Base-by-base conservation (phyloP, 1,140 invertebrate genomes). In the Drosophila pruinosa region DNA sequence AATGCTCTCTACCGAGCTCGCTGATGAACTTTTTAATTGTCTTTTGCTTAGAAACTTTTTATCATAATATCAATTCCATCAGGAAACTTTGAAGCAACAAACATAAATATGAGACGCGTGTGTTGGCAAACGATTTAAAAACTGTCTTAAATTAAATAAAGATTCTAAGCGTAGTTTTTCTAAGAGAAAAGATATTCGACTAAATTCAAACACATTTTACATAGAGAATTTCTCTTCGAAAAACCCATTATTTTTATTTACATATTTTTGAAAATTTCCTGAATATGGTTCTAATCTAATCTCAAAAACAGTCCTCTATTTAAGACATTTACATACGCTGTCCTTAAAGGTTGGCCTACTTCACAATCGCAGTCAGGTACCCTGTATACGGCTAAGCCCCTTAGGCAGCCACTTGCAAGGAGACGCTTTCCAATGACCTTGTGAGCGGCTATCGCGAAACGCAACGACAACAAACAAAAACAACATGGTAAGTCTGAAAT, bases 351-450 rank as follows among this genome's bases (percentile, higher is more conserved):
- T 34, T 34, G 31, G 31, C 31, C 31, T 34, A 34, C n/a, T 34
- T 34, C 31, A 34, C 5, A 28, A 7, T 4, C 26, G n/a, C 6
- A 26, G 7, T 7, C 3, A 22, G 21, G n/a, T 64, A 71, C 80
- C 69, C 72, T 73, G 56, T 78, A 48, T 45, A n/a, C 2, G n/a
- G 28, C 7, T 26, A 28, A 58, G 28, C 12, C 41, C 48, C 56
- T 48, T 65, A 26, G 22, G 56, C 38, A 63, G 39, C 39, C 47
- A 43, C 56, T 54, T 59, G 22, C 41, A 79, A 76, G 72, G 58
- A 73, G 68, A 70, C 54, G 34, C 5, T 36, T 83, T 83, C 80
- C 80, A 76, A 48, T 83, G 63, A 38, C 80, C 80, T 83, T 85
- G 80, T 59, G 31, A 45, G 31, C 36, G 50, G 19, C 67, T 71